Base-by-base conservation (phyloP, 2,797 vertebrate species). In the Eulemur coronatus region DNA sequence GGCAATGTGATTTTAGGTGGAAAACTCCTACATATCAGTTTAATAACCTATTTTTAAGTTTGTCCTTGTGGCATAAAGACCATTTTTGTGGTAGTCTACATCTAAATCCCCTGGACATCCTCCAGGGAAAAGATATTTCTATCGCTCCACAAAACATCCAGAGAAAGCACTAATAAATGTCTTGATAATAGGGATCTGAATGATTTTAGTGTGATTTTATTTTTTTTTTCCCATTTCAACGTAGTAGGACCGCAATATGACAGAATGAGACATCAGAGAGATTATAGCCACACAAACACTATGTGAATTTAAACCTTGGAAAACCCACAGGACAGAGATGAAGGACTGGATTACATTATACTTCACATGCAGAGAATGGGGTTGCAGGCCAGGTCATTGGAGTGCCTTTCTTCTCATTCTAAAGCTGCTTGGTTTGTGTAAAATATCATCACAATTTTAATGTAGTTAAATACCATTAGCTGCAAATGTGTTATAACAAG, bases 1-100 rank as follows among this genome's bases (percentile, higher is more conserved):
- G 80, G n/a, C 57, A 89, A 59, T 94, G 63, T 52, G 52, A 93
- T 75, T 97, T 88, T 91, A 41, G 28, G 79, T 48, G 70, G 57
- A 41, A 96, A 96, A 95, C 41, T 79, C 75, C 30, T 67, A 20
- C 17, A 38, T 5, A 24, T 2, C 3, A 41, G 55, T 86, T 89
- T 61, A 84, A 63, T 28, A 69, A 52, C 43, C 69, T 69, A 67
- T 78, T 73, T 84, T 76, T 30, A 90, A 82, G 38, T 67, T 48
- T 78, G 50, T 69, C 57, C 9, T 65, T 90, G 35, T 35, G 84
- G 48, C 61, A 52, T 52, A 84, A 93, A 89, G 65, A 46, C 18
- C 28, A 33, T 55, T 79, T 93, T 90, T 55, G 48, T 89, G 15
- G 52, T 41, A 15, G 14, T 48, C 35, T 55, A 41, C 7, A 14